Evolutionary conservation across 2,797 vertebrate species (phyloP).

Genomic region (Girardinus metallicus): DNA sequence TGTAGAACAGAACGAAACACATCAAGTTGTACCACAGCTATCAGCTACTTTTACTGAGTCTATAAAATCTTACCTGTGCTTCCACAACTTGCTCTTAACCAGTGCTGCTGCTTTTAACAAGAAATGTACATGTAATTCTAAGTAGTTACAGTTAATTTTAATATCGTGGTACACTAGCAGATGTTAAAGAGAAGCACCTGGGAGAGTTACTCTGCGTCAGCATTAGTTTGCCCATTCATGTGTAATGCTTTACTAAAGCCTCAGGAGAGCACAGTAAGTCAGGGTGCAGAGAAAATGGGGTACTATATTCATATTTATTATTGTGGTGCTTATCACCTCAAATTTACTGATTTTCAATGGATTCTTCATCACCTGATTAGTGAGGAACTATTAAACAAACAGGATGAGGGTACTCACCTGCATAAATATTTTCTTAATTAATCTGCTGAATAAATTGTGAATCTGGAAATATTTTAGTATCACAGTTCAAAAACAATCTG

Average conservation of each 20-base stretch:
- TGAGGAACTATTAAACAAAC: background rate
- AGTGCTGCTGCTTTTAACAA: constrained; percentile 59
- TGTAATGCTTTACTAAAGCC: constrained; percentile 18
- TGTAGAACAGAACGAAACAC: background rate
- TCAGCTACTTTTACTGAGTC: constrained; percentile 30
- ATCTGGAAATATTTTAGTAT: background rate
- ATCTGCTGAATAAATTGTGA: background rate
- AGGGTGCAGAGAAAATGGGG: constrained; percentile 12
- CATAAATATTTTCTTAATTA: background rate
- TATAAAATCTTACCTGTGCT: constrained; percentile 61
- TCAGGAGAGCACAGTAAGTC: constrained; percentile 10
- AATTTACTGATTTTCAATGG: constrained; percentile 1
- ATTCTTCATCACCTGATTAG: constrained; percentile 4
- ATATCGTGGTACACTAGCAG: constrained; percentile 21
- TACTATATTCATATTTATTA: constrained; percentile 26
- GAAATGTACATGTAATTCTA: constrained; percentile 54
- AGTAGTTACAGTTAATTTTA: constrained; percentile 25
- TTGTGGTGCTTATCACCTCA: background rate
- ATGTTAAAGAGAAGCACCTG: constrained; percentile 13
- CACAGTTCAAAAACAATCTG: background rate
- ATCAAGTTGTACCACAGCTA: constrained; percentile 40
- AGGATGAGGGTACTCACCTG: background rate
- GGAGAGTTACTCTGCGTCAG: constrained; percentile 9
- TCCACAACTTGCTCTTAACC: constrained; percentile 54
- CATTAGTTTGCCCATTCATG: constrained; percentile 24